Evolutionary conservation across 2,113 vertebrate species (phyloP).

Genomic region (Carettochelys insculpta): DNA sequence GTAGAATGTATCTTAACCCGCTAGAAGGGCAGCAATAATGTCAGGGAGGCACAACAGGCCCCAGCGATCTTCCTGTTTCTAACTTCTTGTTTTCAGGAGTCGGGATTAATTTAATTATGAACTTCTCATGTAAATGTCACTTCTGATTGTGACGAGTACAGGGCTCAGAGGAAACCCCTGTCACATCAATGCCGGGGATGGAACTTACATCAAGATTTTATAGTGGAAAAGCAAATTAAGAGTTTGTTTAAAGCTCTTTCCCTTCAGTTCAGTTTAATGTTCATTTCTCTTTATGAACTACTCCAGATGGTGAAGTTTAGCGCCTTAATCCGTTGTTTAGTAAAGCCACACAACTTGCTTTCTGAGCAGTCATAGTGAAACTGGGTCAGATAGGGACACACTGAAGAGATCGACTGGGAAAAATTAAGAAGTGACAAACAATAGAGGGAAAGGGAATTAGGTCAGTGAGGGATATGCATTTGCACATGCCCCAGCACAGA

Average conservation of each 20-base stretch:
- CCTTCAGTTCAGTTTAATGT: not conserved
- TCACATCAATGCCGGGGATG: not conserved
- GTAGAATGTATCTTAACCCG: not conserved
- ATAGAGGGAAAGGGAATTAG: not conserved
- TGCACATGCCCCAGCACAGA: not conserved
- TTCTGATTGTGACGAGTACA: not conserved
- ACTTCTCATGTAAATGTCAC: not conserved
- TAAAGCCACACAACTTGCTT: not conserved
- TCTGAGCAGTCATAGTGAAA: not conserved
- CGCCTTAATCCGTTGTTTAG: not conserved
- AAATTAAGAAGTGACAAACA: not conserved
- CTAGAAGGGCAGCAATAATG: not conserved
- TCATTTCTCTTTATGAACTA: constrained; percentile 4
- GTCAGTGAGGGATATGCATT: not conserved
- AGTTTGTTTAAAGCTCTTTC: constrained; percentile 3
- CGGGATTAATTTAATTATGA: not conserved
- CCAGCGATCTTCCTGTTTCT: not conserved
- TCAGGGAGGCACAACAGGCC: not conserved
- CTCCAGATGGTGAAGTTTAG: not conserved
- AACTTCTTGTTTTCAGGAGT: not conserved
- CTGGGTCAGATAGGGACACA: not conserved
- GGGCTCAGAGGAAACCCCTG: not conserved
- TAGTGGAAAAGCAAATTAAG: not conserved
- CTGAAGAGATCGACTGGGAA: not conserved
- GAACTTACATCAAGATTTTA: constrained; percentile 3